These are phyloP conservation scores for Brachypteracias leptosomus DNA, from an alignment of 2,113 vertebrate genomes.

Conservation along the genomic window DNA sequence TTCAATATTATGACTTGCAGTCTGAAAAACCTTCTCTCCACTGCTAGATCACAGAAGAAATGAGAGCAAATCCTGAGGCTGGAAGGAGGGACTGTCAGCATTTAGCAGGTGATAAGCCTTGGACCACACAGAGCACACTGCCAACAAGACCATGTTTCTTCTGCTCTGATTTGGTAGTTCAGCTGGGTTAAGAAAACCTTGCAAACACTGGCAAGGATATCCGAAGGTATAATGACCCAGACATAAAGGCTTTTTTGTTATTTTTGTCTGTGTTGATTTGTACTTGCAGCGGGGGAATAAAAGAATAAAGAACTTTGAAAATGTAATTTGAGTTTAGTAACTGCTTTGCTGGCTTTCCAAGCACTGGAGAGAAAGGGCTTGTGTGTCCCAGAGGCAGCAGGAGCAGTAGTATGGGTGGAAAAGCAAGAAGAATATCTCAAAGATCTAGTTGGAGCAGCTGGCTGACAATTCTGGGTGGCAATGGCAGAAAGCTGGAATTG, in stretches of 20 bases:
- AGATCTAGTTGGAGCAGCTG: background rate
- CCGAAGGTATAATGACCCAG: background rate
- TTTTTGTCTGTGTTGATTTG: background rate
- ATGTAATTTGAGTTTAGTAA: background rate
- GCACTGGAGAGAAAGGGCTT: background rate
- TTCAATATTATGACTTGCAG: background rate
- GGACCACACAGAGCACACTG: background rate
- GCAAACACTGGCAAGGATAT: background rate
- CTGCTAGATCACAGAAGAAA: background rate
- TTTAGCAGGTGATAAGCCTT: background rate
- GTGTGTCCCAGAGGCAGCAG: fast-evolving
- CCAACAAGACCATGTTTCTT: background rate
- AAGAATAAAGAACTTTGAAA: background rate
- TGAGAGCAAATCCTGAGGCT: background rate
- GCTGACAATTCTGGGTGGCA: background rate
- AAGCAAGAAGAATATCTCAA: background rate
- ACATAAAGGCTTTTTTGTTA: background rate
- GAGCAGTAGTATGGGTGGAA: background rate
- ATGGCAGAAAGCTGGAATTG: background rate
- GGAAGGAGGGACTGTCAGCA: background rate
- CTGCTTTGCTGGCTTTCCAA: background rate
- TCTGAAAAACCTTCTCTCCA: background rate
- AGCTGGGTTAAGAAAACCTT: background rate
- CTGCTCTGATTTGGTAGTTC: background rate
- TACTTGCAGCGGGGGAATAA: background rate